Base-by-base conservation (phyloP, 2,797 vertebrate species). In the Lacerta agilis region DNA sequence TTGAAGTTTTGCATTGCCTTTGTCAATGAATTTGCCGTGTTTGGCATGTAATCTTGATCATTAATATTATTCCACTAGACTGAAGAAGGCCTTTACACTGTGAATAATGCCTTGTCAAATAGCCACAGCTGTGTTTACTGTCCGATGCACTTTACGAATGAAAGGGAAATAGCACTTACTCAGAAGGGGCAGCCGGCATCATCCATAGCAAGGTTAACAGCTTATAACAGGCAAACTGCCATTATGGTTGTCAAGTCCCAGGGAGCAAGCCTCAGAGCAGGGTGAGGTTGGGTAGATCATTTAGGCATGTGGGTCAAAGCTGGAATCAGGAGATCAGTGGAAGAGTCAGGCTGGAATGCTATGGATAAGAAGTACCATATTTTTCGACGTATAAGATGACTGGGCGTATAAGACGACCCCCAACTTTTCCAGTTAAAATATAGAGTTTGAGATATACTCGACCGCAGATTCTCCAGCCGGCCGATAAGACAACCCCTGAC, bases 61-160 rank as follows among this genome's bases (percentile, higher is more conserved):
- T 89, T 90, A 92, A 88, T 88, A 82, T 92, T 89, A 91, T 94
- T 89, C 82, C 72, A 85, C 85, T 92, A 76, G 77, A 72, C 83
- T 91, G 89, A 25, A 61, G 64, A 71, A 89, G 71, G 88, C 2
- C 71, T 15, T 4, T 85, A 87, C 73, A 92, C 90, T 89, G 58
- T 83, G 79, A 94, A 87, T 90, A 86, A 90, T 88, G 71, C 58
- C 87, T 94, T 92, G 88, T 83, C 73, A 91, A 89, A 90, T 55
- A 86, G 17, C 76, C 43, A 87, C 79, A 94, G 78, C 91, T 93
- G 83, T 92, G 83, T 94, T 94, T 95, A 91, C 49, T 13, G 29
- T 82, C 36, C 86, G 36, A 36, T 89, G 66, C 71, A 90, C 43
- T 78, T 77, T 93, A 79, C 67, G 49, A 88, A 41, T 89, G 82